Conservation (phyloP, 2,113 vertebrate species). For the Tinamus guttatus region DNA sequence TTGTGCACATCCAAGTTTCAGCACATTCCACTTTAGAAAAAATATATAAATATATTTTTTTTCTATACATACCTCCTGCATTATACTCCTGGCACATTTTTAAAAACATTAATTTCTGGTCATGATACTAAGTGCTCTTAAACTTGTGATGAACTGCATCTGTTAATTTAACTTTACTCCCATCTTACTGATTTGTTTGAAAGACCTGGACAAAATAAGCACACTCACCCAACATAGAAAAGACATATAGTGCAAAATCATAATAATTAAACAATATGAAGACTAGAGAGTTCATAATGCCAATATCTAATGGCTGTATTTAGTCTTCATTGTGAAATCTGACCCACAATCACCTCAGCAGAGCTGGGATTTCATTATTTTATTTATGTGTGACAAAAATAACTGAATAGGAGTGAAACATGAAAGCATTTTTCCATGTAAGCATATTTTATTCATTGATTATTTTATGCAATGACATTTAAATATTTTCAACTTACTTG, state of each 20-base stretch:
- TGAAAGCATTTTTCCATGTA: not conserved
- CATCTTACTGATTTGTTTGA: not conserved
- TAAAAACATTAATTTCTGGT: not conserved
- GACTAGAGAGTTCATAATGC: not conserved
- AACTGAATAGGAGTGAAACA: not conserved
- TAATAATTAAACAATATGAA: not conserved
- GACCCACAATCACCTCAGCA: not conserved
- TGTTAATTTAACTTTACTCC: not conserved
- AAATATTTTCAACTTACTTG: not conserved
- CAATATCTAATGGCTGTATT: not conserved
- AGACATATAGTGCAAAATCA: not conserved
- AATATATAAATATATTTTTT: too few relatives aligned
- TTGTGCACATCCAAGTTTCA: not conserved
- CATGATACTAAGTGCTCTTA: not conserved
- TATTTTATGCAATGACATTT: not conserved
- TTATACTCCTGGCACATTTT: not conserved
- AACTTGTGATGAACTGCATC: not conserved
- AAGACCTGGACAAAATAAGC: not conserved
- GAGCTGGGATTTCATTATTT: not conserved
- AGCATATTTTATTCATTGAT: constrained; percentile 21
- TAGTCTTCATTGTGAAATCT: not conserved
- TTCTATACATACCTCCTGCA: not conserved
- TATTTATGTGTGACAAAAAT: constrained; percentile 2
- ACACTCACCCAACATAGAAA: fast-evolving
- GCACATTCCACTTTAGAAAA: not conserved